Evolutionary conservation across 2,797 vertebrate genomes (phyloP), one percentile per base, ranked within the genome.

Genomic region (Vultur gryphus): DNA sequence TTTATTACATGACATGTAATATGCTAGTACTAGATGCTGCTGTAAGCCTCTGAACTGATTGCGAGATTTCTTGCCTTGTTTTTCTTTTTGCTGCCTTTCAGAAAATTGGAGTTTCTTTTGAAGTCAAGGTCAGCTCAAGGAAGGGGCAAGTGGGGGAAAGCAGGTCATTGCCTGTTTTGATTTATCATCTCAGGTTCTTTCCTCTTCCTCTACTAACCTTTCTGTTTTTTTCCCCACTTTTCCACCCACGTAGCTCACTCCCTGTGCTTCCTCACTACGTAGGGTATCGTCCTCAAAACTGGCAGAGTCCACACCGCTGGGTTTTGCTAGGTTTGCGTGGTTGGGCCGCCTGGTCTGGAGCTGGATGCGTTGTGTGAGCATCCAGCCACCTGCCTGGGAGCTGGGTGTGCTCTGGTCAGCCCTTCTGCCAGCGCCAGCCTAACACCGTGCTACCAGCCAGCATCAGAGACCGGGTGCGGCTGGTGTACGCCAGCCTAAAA

Each of bases 281-380:
- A 9, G 0, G 10, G 6, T 55, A 25, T 41, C 20, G 0, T 44
- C 26, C 58, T 39, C 20, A 33, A 8, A 14, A 1, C 23, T 10
- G 6, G 8, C 52, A 44, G 39, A 43, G 52, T 39, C 52, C 16
- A 5, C 8, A 4, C 9, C 0, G 0, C 29, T 62, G 64, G 58
- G 9, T 28, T 61, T 57, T 65, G 31, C 77, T 15, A 4, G 24
- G 29, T 57, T 59, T 29, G 16, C 7, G 1, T 31, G 35, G 33
- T 29, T 70, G 52, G 58, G 26, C 44, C 1, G 6, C 19, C 26
- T 28, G 72, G 3, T 9, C 49, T 24, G 64, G 54, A n/a, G 37
- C 31, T 54, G 86, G 37, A 8, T 35, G 52, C 1, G 8, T 10
- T 51, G 51, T 29, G 66, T 33, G 71, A 65, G n/a, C 61, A 15